Evolutionary conservation across 2,113 vertebrate genomes (phyloP).

Genomic region (Dipodomys merriami): DNA sequence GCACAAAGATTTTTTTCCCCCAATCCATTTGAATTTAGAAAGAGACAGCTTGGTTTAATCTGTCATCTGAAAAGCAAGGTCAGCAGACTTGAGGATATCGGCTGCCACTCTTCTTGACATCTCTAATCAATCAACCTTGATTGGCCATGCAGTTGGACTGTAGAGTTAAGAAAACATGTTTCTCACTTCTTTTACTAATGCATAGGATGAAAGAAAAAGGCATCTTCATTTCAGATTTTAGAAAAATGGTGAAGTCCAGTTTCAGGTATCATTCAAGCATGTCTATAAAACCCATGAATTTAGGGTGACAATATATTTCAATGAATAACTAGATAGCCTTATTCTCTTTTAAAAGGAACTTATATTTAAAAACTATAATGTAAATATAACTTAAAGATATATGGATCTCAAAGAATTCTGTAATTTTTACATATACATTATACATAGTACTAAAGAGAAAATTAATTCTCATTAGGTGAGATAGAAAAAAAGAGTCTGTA

Average conservation of each 20-base stretch:
- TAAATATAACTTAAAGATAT: conserved; percentile 2
- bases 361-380: conserved; percentile 29
- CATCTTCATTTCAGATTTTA: conserved; percentile 60
- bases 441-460: conserved; percentile 52
- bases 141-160: conserved; percentile 71
- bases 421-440: not conserved
- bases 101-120: conserved; percentile 67
- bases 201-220: conserved; percentile 50
- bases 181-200: conserved; percentile 26
- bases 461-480: conserved; percentile 32
- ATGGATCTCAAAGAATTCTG: not conserved
- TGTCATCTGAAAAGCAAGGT: conserved; percentile 75
- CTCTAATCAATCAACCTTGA: conserved; percentile 69
- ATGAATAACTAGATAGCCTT: not conserved
- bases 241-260: conserved; percentile 19
- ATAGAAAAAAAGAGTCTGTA: not conserved
- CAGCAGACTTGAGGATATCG: conserved; percentile 70
- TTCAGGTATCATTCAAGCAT: conserved; percentile 53
- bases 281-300: not conserved
- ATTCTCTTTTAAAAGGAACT: conserved; percentile 33
- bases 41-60: conserved; percentile 69
- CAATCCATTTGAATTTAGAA: conserved; percentile 73
- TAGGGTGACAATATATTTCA: conserved; percentile 15
- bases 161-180: conserved; percentile 60
- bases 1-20: conserved; percentile 46